phyloP scores from a whole-genome alignment of 2,797 vertebrate species.

The Periparus ater region DNA sequence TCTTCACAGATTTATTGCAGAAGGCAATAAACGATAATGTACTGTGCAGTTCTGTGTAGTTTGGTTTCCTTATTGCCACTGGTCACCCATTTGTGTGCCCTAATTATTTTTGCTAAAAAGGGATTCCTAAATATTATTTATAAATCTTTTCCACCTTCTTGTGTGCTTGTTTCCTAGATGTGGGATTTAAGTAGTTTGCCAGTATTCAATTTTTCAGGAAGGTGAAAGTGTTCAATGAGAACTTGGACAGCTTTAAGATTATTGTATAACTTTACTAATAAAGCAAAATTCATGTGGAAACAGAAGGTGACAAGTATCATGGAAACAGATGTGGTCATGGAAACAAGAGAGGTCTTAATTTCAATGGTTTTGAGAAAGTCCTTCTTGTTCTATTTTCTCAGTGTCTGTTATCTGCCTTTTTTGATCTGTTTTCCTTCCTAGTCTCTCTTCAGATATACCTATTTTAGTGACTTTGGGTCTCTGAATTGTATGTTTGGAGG shows the following conservation, averaged over 20 bases:
- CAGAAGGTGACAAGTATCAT: background rate
- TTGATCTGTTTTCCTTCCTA: background rate
- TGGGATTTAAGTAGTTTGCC: background rate
- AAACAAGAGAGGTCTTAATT: background rate
- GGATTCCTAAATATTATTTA: background rate
- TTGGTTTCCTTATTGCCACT: background rate
- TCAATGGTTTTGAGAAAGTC: background rate
- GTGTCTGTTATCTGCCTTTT: background rate
- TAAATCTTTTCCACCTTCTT: background rate
- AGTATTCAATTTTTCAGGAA: background rate
- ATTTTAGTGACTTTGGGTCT: background rate
- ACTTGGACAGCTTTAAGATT: background rate
- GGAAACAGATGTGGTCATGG: background rate
- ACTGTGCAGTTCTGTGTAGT: background rate
- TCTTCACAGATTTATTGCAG: background rate
- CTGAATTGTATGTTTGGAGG: background rate
- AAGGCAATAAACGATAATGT: background rate
- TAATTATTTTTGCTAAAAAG: conserved; percentile 37
- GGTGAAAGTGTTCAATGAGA: background rate
- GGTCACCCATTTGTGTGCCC: background rate
- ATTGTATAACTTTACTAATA: background rate
- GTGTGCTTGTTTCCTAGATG: background rate
- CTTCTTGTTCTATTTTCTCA: background rate
- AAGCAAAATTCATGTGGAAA: background rate
- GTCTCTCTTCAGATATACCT: background rate